Percentiles rank a stretch among this genome's conserved stretches.
Conservation (phyloP, 2,113 vertebrate species). For the Sorex araneus region DNA sequence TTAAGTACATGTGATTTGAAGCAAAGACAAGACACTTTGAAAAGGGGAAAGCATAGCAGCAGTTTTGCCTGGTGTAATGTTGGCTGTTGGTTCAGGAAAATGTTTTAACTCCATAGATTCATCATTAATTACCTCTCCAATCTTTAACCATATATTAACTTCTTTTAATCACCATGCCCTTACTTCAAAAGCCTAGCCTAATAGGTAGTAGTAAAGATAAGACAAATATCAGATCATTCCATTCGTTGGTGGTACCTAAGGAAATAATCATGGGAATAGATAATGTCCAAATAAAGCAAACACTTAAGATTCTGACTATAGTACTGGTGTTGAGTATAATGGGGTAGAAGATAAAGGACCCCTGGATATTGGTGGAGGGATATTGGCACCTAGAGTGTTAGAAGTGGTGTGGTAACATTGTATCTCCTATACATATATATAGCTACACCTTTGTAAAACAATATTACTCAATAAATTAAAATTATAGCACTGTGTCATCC, state of each 20-base stretch:
- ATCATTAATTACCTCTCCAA: neutral
- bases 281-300: no score
- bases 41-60: neutral
- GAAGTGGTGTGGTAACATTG: no score
- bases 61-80: neutral
- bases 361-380: no score
- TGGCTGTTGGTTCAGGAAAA: neutral
- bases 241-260: neutral
- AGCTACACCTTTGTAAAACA: no score
- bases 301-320: no score
- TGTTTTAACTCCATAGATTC: neutral
- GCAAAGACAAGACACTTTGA: neutral
- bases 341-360: no score
- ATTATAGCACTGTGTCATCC: no score
- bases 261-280: no score
- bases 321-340: no score
- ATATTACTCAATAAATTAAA: no score
- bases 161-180: neutral
- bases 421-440: no score
- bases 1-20: neutral
- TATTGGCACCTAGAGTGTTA: no score
- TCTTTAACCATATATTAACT: neutral
- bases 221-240: neutral
- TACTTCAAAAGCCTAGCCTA: neutral
- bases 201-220: constrained; percentile 10